These are phyloP conservation scores for Drosophila rubida DNA, from an alignment of 2,888 invertebrate genomes.

Conservation along the genomic window DNA sequence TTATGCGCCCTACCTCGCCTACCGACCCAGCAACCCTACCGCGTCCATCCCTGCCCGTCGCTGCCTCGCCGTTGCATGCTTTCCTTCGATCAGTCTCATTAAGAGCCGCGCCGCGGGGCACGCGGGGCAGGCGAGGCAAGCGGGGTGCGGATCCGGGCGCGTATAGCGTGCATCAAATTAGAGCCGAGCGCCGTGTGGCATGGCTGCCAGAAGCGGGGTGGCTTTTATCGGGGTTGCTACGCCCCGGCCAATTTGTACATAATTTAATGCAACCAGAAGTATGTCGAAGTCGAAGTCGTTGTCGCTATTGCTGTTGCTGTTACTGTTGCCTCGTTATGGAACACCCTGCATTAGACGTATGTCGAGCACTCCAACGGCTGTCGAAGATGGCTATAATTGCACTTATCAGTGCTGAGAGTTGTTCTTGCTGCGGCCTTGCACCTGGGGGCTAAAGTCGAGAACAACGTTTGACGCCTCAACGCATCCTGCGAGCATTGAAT, in stretches of 20 bases:
- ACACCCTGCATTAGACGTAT: conserved; percentile 2
- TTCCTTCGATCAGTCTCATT: conserved; percentile 64
- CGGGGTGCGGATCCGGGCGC: conserved; percentile 17
- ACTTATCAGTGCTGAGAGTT: conserved; percentile 12
- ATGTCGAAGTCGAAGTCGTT: conserved; percentile 21
- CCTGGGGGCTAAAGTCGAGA: conserved; percentile 54
- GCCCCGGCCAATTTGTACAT: conserved; percentile 69
- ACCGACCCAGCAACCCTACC: neutral
- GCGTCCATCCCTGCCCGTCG: neutral
- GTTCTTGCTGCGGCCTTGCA: conserved; percentile 17
- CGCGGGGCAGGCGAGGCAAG: conserved; percentile 6
- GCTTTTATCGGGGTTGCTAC: conserved; percentile 54
- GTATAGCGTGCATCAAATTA: conserved; percentile 56
- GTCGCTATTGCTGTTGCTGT: conserved; percentile 2
- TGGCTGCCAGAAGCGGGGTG: conserved; percentile 49
- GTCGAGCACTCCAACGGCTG: neutral
- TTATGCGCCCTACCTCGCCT: conserved; percentile 5
- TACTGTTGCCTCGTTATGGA: conserved; percentile 16
- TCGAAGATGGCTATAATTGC: conserved; percentile 24
- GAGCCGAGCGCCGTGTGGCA: conserved; percentile 29
- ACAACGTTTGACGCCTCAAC: conserved; percentile 64
- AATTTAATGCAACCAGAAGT: conserved; percentile 67
- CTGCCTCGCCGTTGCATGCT: too few species aligned
- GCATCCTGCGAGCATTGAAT: conserved; percentile 48
- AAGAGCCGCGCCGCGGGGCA: conserved; percentile 44